A percentile compares a stretch with the other conserved stretches of the same genome.
Conservation (phyloP, 2,113 vertebrate species). For the Perca fluviatilis region DNA sequence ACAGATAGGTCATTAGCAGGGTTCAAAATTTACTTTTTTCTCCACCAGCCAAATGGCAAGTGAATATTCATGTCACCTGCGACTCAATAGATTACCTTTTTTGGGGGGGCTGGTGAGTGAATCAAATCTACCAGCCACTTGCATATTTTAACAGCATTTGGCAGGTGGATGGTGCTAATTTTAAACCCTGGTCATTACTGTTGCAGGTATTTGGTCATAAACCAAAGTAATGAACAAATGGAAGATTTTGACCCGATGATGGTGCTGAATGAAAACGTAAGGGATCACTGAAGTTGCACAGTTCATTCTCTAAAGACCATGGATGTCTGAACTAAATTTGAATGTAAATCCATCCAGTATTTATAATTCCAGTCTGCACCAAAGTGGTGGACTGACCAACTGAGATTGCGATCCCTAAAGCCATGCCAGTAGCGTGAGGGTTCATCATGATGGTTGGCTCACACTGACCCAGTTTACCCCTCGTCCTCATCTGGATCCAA, state of each 20-base stretch:
- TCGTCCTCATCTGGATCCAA: constrained; percentile 67
- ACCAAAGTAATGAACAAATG: not conserved
- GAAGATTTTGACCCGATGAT: not conserved
- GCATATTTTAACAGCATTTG: too few relatives aligned
- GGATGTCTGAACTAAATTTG: not conserved
- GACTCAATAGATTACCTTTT: too few relatives aligned
- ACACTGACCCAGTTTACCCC: not conserved
- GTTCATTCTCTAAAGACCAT: not conserved
- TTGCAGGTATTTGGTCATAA: not conserved
- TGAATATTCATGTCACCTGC: too few relatives aligned
- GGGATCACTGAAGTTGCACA: not conserved
- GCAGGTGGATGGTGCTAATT: too few relatives aligned
- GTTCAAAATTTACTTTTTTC: too few relatives aligned
- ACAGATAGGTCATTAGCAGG: too few relatives aligned
- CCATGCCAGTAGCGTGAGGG: not conserved
- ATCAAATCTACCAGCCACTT: too few relatives aligned
- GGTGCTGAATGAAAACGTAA: not conserved
- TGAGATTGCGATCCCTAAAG: not conserved
- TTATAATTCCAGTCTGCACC: not conserved
- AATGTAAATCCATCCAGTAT: not conserved
- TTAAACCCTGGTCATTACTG: not conserved
- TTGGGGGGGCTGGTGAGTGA: too few relatives aligned
- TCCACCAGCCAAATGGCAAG: too few relatives aligned
- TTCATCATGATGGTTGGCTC: not conserved
- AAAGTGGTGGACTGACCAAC: not conserved